These are phyloP conservation scores for Loriculus beryllinus DNA, from an alignment of 2,797 vertebrate species.

Conservation along the genomic window DNA sequence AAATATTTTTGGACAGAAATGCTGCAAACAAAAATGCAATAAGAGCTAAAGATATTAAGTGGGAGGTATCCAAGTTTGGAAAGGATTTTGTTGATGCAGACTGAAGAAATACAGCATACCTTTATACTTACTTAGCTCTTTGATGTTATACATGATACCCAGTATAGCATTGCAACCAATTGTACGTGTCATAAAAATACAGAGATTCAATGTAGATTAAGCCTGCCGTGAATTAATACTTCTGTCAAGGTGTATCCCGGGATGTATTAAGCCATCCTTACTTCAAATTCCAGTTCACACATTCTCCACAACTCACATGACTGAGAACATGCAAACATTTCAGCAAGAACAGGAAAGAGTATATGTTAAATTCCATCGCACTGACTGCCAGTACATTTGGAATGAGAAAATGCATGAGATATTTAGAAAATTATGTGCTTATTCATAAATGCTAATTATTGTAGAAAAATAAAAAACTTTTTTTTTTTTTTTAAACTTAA, in stretches of 20 bases:
- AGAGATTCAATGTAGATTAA: background rate
- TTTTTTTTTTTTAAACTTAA: background rate
- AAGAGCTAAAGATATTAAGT: background rate
- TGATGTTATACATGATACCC: slow-evolving; percentile 18
- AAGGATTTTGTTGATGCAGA: background rate
- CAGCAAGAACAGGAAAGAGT: background rate
- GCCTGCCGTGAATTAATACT: slow-evolving; percentile 11
- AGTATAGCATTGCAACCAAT: background rate
- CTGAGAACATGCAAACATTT: background rate
- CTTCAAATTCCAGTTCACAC: background rate
- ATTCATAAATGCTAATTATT: background rate
- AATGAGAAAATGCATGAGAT: background rate
- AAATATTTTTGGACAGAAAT: slow-evolving; percentile 31
- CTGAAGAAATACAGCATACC: slow-evolving; percentile 5
- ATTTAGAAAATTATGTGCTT: slow-evolving; percentile 5
- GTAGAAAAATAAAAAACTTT: background rate
- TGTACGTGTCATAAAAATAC: slow-evolving; percentile 2
- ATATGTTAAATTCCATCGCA: background rate
- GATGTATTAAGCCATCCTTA: background rate
- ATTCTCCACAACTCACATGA: background rate
- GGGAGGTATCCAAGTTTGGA: background rate
- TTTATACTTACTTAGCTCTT: slow-evolving; percentile 12
- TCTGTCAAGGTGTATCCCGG: slow-evolving; percentile 19
- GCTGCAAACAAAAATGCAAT: background rate
- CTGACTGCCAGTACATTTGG: background rate